Evolutionary conservation across 2,113 vertebrate species (phyloP), one percentile per base, ranked within the genome.

Genomic region (Albula goreensis): DNA sequence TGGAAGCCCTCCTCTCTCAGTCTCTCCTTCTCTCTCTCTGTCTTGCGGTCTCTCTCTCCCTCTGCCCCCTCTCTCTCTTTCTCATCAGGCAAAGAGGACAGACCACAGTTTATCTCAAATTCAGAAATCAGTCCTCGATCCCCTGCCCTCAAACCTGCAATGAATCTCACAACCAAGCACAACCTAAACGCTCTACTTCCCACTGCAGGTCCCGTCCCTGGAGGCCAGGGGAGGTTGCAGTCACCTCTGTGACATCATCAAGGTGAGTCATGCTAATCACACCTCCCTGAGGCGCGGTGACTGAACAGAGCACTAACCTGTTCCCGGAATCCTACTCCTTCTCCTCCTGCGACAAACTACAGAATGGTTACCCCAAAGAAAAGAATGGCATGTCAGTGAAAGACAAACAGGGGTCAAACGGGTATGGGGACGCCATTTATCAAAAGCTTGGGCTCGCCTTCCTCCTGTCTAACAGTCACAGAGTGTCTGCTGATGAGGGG

Each of bases 211-310:
- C 63, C 56, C 53, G 12, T 56, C 53, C 12, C 53, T 56, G 53
- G 53, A 56, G 53, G 53, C 53, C 22, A 70, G 63, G 3, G n/a
- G 63, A 70, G 70, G 70, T 74, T n/a, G 31, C 6, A 5, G 8
- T 74, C 70, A 74, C 70, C 70, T 74, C n/a, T 74, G 70, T 74
- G 70, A 74, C 70, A 74, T 74, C 70, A 74, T 74, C 70, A 74
- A 74, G 70, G 70, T 74, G 70, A 93, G 93, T 94, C 93, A 92
- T 82, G 84, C 92, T 95, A 94, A 94, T 94, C 88, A 90, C 63
- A 49, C 80, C 53, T 85, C 87, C 88, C 84, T 86, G 92, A 88
- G 78, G 78, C 41, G 50, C 25, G 48, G 22, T 78, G 77, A 41
- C 25, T 78, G 25, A 7, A 48, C 31, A 48, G 85, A 83, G 83